Percentiles rank a stretch among this genome's conserved stretches.
Conservation (phyloP, 2,888 invertebrate genomes). For the Drosophila peninsularis region DNA sequence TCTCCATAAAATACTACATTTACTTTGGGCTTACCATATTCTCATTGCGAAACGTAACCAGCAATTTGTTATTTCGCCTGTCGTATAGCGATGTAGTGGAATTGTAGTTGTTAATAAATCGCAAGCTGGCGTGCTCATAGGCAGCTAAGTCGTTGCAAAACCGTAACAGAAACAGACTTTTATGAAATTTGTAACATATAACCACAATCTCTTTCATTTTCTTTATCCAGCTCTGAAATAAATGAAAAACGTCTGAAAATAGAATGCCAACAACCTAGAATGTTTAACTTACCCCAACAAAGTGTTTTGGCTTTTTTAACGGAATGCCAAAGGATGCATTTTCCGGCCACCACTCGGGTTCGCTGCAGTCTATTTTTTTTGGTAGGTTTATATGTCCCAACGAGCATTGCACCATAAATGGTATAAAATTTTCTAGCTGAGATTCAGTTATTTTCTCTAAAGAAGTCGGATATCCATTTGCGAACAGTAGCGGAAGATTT, state of each 20-base stretch:
- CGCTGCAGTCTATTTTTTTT: conserved; percentile 84
- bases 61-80: conserved; percentile 87
- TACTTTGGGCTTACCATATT: conserved; percentile 86
- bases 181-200: conserved; percentile 90
- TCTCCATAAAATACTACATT: neutral
- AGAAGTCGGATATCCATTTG: conserved; percentile 89
- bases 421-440: conserved; percentile 89
- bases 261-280: neutral
- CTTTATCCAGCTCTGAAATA: conserved; percentile 86
- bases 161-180: conserved; percentile 89
- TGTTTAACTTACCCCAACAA: conserved; percentile 83
- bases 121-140: conserved; percentile 87
- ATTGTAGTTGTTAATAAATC: conserved; percentile 90
- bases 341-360: conserved; percentile 90
- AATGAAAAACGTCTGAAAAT: neutral
- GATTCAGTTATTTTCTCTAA: conserved; percentile 87
- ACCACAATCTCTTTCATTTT: conserved; percentile 88
- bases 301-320: conserved; percentile 86
- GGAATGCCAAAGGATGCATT: conserved; percentile 89
- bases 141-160: conserved; percentile 89
- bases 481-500: conserved; percentile 89
- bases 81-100: conserved; percentile 90
- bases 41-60: conserved; percentile 91
- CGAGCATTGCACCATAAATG: conserved; percentile 91
- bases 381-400: conserved; percentile 87